Evolutionary conservation across 1,140 invertebrate genomes (phyloP).

Genomic region (Diorhabda carinulata): DNA sequence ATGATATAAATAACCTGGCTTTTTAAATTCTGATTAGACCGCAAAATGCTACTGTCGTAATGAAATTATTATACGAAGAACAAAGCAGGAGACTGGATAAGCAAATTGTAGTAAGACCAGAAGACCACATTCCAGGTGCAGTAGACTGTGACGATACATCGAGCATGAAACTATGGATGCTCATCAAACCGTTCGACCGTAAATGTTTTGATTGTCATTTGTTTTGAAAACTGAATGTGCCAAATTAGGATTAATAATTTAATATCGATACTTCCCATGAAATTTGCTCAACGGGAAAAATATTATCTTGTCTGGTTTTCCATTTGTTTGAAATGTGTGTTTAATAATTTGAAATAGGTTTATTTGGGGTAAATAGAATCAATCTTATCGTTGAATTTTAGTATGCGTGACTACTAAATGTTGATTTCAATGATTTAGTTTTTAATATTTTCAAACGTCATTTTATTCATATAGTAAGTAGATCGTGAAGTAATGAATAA

Average conservation of each 20-base stretch:
- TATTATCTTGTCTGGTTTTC: too few species aligned
- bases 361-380: too few species aligned
- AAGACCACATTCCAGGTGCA: neutral
- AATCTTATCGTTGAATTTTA: too few species aligned
- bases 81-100: neutral
- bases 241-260: neutral
- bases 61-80: neutral
- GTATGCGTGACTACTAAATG: too few species aligned
- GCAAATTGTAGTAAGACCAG: neutral
- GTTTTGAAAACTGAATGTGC: neutral
- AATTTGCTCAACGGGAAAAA: neutral
- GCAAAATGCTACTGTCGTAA: neutral
- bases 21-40: too few species aligned
- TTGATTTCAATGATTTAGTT: too few species aligned
- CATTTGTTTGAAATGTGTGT: too few species aligned
- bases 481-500: too few species aligned
- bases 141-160: neutral
- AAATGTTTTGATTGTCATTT: neutral
- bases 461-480: too few species aligned
- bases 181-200: neutral
- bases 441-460: too few species aligned
- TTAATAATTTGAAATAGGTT: too few species aligned
- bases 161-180: neutral
- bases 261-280: neutral
- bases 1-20: too few species aligned